Base-by-base conservation (phyloP, 2,888 invertebrate genomes). In the Timema cristinae region DNA sequence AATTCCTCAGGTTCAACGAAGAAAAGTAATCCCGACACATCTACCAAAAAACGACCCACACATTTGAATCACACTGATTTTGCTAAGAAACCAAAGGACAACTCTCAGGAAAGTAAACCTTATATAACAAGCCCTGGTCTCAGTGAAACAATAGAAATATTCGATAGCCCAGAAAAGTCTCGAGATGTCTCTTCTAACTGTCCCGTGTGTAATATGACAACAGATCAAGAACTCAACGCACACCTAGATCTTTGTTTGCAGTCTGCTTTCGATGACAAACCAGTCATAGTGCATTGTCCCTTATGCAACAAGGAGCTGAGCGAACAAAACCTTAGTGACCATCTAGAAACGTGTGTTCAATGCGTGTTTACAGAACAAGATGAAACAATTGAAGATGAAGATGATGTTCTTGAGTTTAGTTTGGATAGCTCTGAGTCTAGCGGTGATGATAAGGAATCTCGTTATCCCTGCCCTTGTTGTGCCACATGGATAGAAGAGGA, bases 401-500 rank as follows among this genome's bases (percentile, higher is more conserved):
- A 72, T 13, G 59, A n/a, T 9, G 10, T 9, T 9, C 15, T 15
- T 59, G 59, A 5, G 59, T n/a, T 32, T 59, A n/a, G 59, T 32
- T 32, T 32, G 32, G 59, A n/a, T 5, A 4, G 16, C 8, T 16
- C 16, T n/a, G 59, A n/a, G 59, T n/a, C 59, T 59, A n/a, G 59
- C 15, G 32, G 59, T 9, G 59, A 32, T 13, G 59, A 59, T 9
- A 32, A 5, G 8, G 13, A 8, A 8, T 32, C 47, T 8, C 54
- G 54, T 4, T 81, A 80, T 2, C 86, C 86, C 0, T 90, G 90
- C 77, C 90, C 90, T 0, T 85, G 87, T 78, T 90, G 90, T 77
- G 83, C 87, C 77, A 75, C 82, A 74, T 82, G 87, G 80, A 77
- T 89, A 59, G 81, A 84, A 75, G 82, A 84, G 76, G 77, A 75